A percentile compares a stretch with the other conserved stretches of the same genome.
Evolutionary conservation across 2,113 vertebrate genomes (phyloP).

Genomic region (Gobiocypris rarus): DNA sequence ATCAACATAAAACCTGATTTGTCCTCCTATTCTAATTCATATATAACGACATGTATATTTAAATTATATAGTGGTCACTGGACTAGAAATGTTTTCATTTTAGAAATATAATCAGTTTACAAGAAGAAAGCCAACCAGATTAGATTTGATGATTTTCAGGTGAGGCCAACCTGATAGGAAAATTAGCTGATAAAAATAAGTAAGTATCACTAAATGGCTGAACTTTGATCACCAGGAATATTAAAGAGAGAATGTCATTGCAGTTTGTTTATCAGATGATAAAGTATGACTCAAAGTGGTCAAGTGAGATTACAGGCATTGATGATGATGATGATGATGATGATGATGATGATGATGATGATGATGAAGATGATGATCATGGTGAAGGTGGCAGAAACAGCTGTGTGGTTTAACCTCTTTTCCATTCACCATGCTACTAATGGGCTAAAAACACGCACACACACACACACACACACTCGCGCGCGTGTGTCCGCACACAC

Average conservation of each 20-base stretch:
- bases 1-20: background rate
- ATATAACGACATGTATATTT: background rate
- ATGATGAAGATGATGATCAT: background rate
- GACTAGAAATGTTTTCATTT: no score
- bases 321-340: no score
- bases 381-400: background rate
- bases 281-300: background rate
- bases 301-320: background rate
- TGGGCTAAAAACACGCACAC: background rate
- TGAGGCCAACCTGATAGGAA: background rate
- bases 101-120: background rate
- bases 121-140: background rate
- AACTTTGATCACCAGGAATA: background rate
- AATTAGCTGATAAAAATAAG: background rate
- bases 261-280: background rate
- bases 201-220: background rate
- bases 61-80: no score
- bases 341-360: background rate
- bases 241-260: background rate
- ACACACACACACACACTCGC: no score
- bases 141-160: background rate
- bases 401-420: background rate
- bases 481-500: no score
- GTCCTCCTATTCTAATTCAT: background rate
- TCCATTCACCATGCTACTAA: background rate